A percentile compares a stretch with the other conserved stretches of the same genome.
These are phyloP conservation scores for Cydia fagiglandana DNA, from an alignment of 1,140 invertebrate species.

Conservation along the genomic window DNA sequence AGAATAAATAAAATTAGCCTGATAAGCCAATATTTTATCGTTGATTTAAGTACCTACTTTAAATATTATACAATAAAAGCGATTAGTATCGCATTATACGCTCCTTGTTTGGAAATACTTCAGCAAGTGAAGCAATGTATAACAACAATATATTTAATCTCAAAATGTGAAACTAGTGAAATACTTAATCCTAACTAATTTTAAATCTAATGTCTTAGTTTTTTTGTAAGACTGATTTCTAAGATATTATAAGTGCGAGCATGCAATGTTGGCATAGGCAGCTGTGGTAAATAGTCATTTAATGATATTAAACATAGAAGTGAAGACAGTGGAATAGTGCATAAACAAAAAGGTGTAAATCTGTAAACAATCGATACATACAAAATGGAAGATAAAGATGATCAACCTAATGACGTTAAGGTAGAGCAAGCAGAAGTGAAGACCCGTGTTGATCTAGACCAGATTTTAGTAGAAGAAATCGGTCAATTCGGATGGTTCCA, in stretches of 20 bases:
- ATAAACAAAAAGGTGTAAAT: neutral
- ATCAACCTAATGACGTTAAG: neutral
- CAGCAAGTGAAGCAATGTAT: too few relatives aligned
- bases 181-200: too few relatives aligned
- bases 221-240: too few relatives aligned
- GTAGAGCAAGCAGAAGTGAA: neutral
- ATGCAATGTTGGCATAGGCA: too few relatives aligned
- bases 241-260: too few relatives aligned
- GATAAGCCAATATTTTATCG: neutral
- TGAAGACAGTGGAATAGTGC: neutral
- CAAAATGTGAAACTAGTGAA: too few relatives aligned
- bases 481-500: conserved; percentile 81
- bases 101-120: too few relatives aligned
- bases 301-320: too few relatives aligned
- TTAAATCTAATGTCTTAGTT: too few relatives aligned
- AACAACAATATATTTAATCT: too few relatives aligned
- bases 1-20: neutral
- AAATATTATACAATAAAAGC: neutral
- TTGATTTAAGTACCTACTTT: neutral
- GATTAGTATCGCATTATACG: neutral
- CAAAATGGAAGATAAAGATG: neutral
- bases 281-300: too few relatives aligned
- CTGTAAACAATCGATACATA: neutral
- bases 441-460: conserved; percentile 47
- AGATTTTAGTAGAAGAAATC: conserved; percentile 58